These are phyloP conservation scores for Remorina albescens DNA, from an alignment of 2,797 vertebrate genomes.

Conservation along the genomic window DNA sequence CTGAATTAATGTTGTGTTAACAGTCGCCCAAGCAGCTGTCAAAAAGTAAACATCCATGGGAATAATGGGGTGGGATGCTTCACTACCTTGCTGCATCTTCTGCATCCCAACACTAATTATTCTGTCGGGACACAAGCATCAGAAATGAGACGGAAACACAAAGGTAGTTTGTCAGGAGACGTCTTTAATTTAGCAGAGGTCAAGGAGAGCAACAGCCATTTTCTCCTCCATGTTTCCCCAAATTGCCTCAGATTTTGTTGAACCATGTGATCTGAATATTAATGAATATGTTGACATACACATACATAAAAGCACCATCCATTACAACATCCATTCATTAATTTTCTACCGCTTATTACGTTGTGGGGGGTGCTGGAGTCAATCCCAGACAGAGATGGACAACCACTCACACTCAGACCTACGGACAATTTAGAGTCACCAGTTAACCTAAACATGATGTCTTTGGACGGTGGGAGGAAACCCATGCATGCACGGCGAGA, in stretches of 20 bases:
- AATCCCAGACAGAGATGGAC: too few relatives aligned
- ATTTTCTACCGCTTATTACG: too few relatives aligned
- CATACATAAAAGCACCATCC: slow-evolving; percentile 26
- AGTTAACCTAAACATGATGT: too few relatives aligned
- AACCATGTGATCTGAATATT: slow-evolving; percentile 46
- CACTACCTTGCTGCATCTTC: slow-evolving; percentile 35
- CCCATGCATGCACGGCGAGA: too few relatives aligned
- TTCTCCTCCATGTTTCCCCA: slow-evolving; percentile 14
- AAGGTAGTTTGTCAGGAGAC: slow-evolving; percentile 7
- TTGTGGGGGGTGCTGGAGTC: too few relatives aligned
- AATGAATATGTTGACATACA: slow-evolving; percentile 41
- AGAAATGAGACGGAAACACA: slow-evolving; percentile 27
- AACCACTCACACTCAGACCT: too few relatives aligned
- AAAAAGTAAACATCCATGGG: slow-evolving; percentile 57
- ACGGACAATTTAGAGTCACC: too few relatives aligned
- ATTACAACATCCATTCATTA: slow-evolving; percentile 8
- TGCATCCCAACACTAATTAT: slow-evolving; percentile 43
- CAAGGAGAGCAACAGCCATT: slow-evolving; percentile 16
- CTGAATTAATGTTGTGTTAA: slow-evolving; percentile 59
- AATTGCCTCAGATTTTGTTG: not conserved
- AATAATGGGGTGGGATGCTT: slow-evolving; percentile 58
- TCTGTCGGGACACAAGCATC: slow-evolving; percentile 24
- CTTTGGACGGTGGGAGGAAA: too few relatives aligned
- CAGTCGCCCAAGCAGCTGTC: slow-evolving; percentile 55
- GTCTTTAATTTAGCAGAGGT: slow-evolving; percentile 36